Evolutionary conservation across 1,140 invertebrate genomes (phyloP), one percentile per base, ranked within the genome.

Genomic region (Achatina immaculata): DNA sequence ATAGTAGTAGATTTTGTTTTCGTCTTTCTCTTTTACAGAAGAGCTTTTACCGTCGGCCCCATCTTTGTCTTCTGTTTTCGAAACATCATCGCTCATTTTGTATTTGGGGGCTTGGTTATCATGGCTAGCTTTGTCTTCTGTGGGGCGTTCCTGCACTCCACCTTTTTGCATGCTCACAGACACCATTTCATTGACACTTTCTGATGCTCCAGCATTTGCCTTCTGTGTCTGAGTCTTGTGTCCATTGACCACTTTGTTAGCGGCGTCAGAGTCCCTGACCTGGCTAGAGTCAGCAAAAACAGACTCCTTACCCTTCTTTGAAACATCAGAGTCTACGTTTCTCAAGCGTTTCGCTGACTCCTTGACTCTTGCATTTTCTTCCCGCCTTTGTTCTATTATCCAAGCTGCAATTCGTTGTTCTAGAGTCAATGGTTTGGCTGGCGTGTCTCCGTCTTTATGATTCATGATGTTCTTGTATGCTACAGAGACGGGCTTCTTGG

Each of bases 321-420:
- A 7, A 55, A 7, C 19, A 55, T 55, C 48, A 21, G 7, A 21
- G 21, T 55, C 19, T 19, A 14, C 48, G 21, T 55, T 19, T 55
- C 24, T 55, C 7, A 14, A 55, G 24, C 24, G 48, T 55, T 55
- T 55, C 2, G 3, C 19, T 55, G 2, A 19, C 19, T 55, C 21
- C 24, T 55, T 55, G 19, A 19, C 21, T 21, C 48, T 55, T 2
- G 21, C 48, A 2, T 21, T 6, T 45, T 55, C 48, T 2, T 55
- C 48, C 19, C 24, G 3, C 48, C 24, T 55, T 7, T 62, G n/a
- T 19, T 62, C n/a, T 6, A 62, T 11, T 6, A 62, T n/a, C n/a
- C 28, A 62, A 62, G 58, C 58, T 1, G 58, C 58, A 62, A 62
- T 62, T 62, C 58, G n/a, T 31, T 62, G 58, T 62, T 62, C 58